These are phyloP conservation scores for Lycaena phlaeas DNA, from an alignment of 2,888 invertebrate genomes.

Conservation along the genomic window DNA sequence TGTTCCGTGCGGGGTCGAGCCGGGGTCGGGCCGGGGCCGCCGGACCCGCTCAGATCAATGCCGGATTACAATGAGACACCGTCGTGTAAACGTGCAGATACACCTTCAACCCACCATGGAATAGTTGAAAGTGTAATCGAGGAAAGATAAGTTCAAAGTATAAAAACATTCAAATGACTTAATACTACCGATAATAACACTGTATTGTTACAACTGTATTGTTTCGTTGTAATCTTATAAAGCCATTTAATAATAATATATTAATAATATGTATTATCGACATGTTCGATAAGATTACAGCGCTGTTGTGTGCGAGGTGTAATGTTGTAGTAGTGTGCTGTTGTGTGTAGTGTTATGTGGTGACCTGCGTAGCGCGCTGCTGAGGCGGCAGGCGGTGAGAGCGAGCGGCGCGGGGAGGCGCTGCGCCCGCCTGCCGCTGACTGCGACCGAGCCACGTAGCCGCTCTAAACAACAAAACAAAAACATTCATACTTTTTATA, in stretches of 20 bases:
- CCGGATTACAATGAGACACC: conserved; percentile 5
- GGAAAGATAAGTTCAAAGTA: conserved; percentile 5
- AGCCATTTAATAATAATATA: no score
- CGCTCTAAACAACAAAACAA: conserved; percentile 19
- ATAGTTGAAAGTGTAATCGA: conserved; percentile 8
- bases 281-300: neutral
- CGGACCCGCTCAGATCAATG: neutral
- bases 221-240: neutral
- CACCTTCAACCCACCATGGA: conserved; percentile 5
- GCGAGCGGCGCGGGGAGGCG: conserved; percentile 87
- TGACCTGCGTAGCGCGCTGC: conserved; percentile 75
- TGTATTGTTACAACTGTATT: neutral
- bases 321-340: conserved; percentile 16
- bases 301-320: neutral
- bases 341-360: conserved; percentile 30
- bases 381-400: conserved; percentile 83
- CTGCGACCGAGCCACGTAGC: conserved; percentile 82
- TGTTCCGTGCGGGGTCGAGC: conserved; percentile 69
- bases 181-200: neutral
- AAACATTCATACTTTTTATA: neutral
- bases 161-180: conserved; percentile 8
- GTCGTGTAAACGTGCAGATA: conserved; percentile 5
- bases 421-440: conserved; percentile 87
- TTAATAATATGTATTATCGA: neutral
- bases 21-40: conserved; percentile 16